Evolutionary conservation across 2,888 invertebrate species (phyloP), one percentile per base, ranked within the genome.

Genomic region (Drosophila neotestacea): DNA sequence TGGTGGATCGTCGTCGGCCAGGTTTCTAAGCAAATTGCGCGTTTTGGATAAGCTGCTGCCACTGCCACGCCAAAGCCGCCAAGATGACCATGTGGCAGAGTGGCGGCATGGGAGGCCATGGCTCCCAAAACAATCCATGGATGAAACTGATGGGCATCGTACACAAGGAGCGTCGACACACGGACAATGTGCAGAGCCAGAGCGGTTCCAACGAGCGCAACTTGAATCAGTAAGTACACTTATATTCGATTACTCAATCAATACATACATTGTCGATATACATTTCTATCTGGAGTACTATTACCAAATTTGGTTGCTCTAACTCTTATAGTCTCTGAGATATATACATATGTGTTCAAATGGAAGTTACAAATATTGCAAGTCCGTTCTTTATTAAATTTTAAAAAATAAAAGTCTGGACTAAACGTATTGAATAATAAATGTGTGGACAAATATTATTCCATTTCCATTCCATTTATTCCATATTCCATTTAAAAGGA

Each of bases 121-220:
- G 95, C 91, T 95, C 95, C 93, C 95, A 95, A 92, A 96, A 96
- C 94, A 96, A 96, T 93, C 96, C 96, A 90, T 96, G 96, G 96
- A 95, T 96, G 95, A 96, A 96, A 92, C 93, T 96, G 81, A 96
- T 96, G 96, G 96, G 96, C 91, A 96, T 96, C 90, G 95, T 96
- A 85, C 96, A 96, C 93, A 95, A 96, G 93, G 95, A 96, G 91
- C 93, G 95, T 75, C 93, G 95, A 66, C 95, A 95, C 91, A 94
- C 95, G 93, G 95, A 95, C 78, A 94, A 94, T 69, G 92, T 93
- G 77, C 93, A 93, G 81, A 93, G 93, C 73, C 93, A 93, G 72
- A 94, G 94, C 65, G 93, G 93, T 67, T 94, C 94, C 90, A 94
- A 94, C 90, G 95, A 95, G 85, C 93, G 95, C 85, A 94, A 94